Base-by-base conservation (phyloP, 2,888 invertebrate species). In the Troides oblongomaculatus region DNA sequence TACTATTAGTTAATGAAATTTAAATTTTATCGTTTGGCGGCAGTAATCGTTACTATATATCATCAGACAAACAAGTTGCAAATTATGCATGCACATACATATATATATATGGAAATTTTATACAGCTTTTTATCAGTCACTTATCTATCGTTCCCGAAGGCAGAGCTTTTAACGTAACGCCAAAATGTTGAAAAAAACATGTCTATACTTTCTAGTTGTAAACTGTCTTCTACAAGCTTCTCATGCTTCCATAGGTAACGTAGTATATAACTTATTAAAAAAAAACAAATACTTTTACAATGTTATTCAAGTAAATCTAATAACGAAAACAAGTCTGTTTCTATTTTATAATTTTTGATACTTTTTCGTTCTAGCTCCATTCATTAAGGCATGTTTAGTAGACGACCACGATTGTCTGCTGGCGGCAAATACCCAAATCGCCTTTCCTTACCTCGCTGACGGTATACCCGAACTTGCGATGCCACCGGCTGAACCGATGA, bases 331-430 rank as follows among this genome's bases (percentile, higher is more conserved):
- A 30, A 8, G 8, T 1, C 7, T 46, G 46, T 14, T 46, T 4
- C 21, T 56, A n/a, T 21, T n/a, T 23, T 23, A n/a, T 58, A n/a
- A 58, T 58, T 4, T 58, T 14, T 14, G 4, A 7, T 23, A 58
- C 57, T 23, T 25, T 61, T 39, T 61, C 4, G 2, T 61, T 61
- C n/a, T 39, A 82, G 83, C 64, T 5, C 69, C 79, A 0, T 81
- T 79, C 68, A 77, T 83, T 62, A 80, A 74, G 12, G 80, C 80
- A 50, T 84, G 84, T 70, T 72, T 73, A 53, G 39, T 64, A 8
- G 65, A 68, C 7, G 84, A 84, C 67, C 68, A 68, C 0, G 72
- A 71, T 3, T 84, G 86, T 64, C 39, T 81, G 0, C 61, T 75
- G 8, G 39, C 71, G 4, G 36, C 71, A 4, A 62, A 46, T 43